Conservation (phyloP, 2,888 invertebrate species). For the Trilocha varians region DNA sequence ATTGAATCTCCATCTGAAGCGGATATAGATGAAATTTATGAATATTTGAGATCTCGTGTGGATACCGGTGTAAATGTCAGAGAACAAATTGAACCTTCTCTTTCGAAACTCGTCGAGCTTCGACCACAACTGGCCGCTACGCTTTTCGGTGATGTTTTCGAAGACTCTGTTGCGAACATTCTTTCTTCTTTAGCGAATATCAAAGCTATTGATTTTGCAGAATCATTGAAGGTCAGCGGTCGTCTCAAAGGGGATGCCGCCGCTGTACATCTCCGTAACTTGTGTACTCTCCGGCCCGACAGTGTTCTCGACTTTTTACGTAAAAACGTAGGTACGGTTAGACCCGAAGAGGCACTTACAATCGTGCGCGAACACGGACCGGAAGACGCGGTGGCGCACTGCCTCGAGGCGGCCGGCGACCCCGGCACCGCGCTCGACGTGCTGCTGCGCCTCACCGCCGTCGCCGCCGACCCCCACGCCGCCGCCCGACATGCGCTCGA, state of each 20-base stretch:
- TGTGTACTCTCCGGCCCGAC: constrained; percentile 35
- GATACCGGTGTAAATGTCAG: constrained; percentile 22
- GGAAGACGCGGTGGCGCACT: constrained; percentile 44
- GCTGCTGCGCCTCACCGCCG: constrained; percentile 30
- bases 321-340: constrained; percentile 40
- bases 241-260: constrained; percentile 36
- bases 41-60: constrained; percentile 34
- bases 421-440: constrained; percentile 45
- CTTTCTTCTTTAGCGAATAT: constrained; percentile 10
- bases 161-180: constrained; percentile 15
- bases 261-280: constrained; percentile 35
- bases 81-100: constrained; percentile 23
- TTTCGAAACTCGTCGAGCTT: constrained; percentile 33
- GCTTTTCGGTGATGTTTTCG: constrained; percentile 32
- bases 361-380: constrained; percentile 39
- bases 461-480: constrained; percentile 13
- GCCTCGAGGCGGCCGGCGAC: constrained; percentile 58
- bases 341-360: constrained; percentile 53
- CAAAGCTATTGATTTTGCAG: constrained; percentile 28
- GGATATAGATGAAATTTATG: constrained; percentile 54
- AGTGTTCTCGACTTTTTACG: constrained; percentile 38
- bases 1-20: constrained; percentile 34
- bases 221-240: constrained; percentile 25
- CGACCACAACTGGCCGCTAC: constrained; percentile 45
- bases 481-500: constrained; percentile 23